phyloP scores from a whole-genome alignment of 35 echinoderm and acorn worm species.

The Strongylocentrotus purpuratus region DNA sequence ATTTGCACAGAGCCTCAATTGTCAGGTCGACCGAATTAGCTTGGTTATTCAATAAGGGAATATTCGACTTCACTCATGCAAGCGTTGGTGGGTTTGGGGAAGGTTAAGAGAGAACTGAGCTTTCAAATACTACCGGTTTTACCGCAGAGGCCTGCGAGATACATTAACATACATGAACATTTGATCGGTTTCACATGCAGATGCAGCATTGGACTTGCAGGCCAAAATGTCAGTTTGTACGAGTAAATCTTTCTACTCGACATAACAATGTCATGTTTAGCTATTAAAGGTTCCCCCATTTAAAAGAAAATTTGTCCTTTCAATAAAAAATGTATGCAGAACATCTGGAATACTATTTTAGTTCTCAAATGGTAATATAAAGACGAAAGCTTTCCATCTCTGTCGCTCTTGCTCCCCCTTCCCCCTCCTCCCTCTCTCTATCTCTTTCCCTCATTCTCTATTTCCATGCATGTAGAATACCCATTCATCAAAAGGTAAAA shows the following conservation, averaged over 20 bases:
- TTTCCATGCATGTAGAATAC: not conserved
- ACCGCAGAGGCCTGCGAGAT: not conserved
- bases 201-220: not conserved
- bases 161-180: not conserved
- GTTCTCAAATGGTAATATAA: too few relatives aligned
- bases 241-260: not conserved
- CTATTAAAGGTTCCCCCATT: not conserved
- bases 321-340: not conserved
- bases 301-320: not conserved
- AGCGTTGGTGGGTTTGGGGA: not conserved
- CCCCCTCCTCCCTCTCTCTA: not conserved
- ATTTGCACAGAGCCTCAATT: slow-evolving; percentile 17
- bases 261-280: not conserved
- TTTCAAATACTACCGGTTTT: not conserved
- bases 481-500: not conserved
- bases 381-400: too few relatives aligned
- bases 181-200: not conserved
- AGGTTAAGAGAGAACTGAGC: not conserved
- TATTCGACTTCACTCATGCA: not conserved
- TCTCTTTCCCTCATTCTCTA: not conserved
- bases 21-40: not conserved
- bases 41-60: not conserved
- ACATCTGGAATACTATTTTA: not conserved
- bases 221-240: not conserved
- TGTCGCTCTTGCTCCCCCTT: too few relatives aligned